A percentile compares a stretch with the other conserved stretches of the same genome.
phyloP scores from a whole-genome alignment of 2,888 invertebrate genomes.

The Muschampia plurimacula region DNA sequence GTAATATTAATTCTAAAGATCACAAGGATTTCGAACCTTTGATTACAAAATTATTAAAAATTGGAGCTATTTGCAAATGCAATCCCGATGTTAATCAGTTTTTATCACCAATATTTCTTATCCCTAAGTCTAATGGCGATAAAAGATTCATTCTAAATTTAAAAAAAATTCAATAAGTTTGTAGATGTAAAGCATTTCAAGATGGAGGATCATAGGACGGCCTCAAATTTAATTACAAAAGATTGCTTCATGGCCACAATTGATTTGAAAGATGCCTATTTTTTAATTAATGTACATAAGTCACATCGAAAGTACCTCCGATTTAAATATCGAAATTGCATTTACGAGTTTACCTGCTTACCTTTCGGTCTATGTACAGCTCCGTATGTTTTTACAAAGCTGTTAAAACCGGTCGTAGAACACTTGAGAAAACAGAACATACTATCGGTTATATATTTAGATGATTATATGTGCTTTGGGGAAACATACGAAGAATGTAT shows the following conservation, averaged over 20 bases:
- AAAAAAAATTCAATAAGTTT: conserved; percentile 42
- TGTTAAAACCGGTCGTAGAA: conserved; percentile 43
- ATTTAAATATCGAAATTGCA: conserved; percentile 25
- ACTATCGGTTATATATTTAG: conserved; percentile 18
- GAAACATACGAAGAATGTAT: too few relatives aligned
- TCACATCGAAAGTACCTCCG: conserved; percentile 42
- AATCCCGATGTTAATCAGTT: conserved; percentile 7
- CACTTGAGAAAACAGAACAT: neutral
- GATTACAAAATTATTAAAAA: conserved; percentile 18
- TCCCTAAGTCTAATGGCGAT: conserved; percentile 40
- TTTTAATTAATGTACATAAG: conserved; percentile 35
- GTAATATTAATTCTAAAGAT: neutral
- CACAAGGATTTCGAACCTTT: neutral
- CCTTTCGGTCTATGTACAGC: conserved; percentile 45
- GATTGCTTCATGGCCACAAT: conserved; percentile 38
- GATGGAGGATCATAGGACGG: conserved; percentile 45
- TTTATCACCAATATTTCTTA: conserved; percentile 37
- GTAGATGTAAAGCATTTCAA: conserved; percentile 42
- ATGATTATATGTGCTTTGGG: conserved; percentile 27
- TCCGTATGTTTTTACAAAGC: conserved; percentile 46
- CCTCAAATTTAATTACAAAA: conserved; percentile 33
- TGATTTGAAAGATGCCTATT: conserved; percentile 43
- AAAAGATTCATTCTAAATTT: conserved; percentile 42
- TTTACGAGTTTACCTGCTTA: conserved; percentile 45
- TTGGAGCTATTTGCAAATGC: neutral